These are phyloP conservation scores for Ectemnius cavifrons DNA, from an alignment of 2,888 invertebrate genomes.

Conservation along the genomic window DNA sequence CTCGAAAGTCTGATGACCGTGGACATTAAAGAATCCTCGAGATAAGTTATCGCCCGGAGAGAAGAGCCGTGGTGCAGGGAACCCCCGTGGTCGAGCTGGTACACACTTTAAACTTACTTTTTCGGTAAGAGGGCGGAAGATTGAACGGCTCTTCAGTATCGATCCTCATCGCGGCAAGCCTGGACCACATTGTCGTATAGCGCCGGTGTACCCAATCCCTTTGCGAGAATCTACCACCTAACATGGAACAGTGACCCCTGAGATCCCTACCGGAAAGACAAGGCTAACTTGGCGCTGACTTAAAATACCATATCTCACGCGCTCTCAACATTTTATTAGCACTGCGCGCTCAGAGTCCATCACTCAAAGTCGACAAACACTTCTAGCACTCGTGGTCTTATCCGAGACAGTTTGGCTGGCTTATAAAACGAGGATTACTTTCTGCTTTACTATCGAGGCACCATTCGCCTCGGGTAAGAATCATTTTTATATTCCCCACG, in stretches of 20 bases:
- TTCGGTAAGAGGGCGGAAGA: constrained; percentile 46
- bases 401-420: too few species aligned
- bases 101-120: constrained; percentile 28
- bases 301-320: too few species aligned
- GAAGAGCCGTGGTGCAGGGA: background rate
- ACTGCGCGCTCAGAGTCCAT: too few species aligned
- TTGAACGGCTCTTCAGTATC: constrained; percentile 59
- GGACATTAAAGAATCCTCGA: constrained; percentile 57
- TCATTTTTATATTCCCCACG: too few species aligned
- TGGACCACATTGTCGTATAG: constrained; percentile 45
- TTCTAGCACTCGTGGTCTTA: too few species aligned
- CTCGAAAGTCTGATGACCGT: constrained; percentile 51
- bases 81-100: constrained; percentile 11
- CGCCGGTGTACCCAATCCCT: constrained; percentile 31
- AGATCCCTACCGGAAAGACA: background rate
- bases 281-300: too few species aligned
- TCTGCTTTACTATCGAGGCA: too few species aligned
- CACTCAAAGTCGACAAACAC: too few species aligned
- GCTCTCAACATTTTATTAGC: too few species aligned
- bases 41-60: constrained; percentile 55
- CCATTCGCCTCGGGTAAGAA: too few species aligned
- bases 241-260: too few species aligned
- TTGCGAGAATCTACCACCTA: background rate
- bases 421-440: too few species aligned
- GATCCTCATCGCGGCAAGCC: constrained; percentile 38